Evolutionary conservation across 2,888 invertebrate species (phyloP).

Genomic region (Oxytorus armatus): DNA sequence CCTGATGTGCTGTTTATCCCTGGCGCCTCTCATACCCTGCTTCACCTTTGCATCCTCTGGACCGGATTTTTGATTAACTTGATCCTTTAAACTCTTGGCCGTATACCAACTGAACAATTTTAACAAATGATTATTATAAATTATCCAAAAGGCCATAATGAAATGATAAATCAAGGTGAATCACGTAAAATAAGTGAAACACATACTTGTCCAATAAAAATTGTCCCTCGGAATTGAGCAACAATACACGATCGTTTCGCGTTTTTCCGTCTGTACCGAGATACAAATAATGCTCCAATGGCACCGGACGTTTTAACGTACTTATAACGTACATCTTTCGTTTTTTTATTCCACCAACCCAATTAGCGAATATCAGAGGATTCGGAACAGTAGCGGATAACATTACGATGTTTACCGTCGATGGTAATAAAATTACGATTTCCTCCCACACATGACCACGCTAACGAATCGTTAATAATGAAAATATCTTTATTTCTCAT

Average conservation of each 20-base stretch:
- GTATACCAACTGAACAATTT: conserved; percentile 72
- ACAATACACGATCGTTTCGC: conserved; percentile 90
- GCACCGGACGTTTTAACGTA: conserved; percentile 97
- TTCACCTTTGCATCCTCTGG: conserved; percentile 39
- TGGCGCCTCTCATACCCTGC: conserved; percentile 12
- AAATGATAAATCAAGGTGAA: neutral
- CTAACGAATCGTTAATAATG: conserved; percentile 81
- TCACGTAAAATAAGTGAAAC: neutral
- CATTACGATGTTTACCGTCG: conserved; percentile 98
- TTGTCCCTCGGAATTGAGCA: conserved; percentile 91
- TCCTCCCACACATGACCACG: conserved; percentile 99
- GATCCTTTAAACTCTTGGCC: conserved; percentile 68
- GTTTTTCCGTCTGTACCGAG: conserved; percentile 92
- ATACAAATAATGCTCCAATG: conserved; percentile 97
- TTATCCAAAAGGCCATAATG: neutral
- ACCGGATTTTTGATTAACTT: conserved; percentile 40
- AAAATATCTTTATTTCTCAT: neutral
- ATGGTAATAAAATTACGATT: conserved; percentile 96
- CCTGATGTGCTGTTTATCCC: conserved; percentile 52
- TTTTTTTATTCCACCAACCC: conserved; percentile 95
- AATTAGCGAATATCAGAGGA: conserved; percentile 97
- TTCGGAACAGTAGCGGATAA: conserved; percentile 99
- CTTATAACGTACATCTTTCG: conserved; percentile 97
- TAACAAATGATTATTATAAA: neutral
- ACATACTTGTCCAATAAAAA: conserved; percentile 89